Evolutionary conservation across 2,888 invertebrate species (phyloP).

Genomic region (Coremacera marginata): DNA sequence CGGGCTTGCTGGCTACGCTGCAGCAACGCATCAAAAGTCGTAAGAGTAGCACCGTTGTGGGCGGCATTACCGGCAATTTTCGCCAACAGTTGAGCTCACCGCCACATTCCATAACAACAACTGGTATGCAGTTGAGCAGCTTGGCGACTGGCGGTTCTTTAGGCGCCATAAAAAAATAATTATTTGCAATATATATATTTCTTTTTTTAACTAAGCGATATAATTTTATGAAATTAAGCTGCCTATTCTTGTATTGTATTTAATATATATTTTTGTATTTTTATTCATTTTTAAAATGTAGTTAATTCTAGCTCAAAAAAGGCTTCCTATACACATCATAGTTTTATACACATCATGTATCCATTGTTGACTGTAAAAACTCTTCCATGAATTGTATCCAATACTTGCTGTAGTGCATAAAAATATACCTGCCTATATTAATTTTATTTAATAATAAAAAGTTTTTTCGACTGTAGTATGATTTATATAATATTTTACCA

Average conservation of each 20-base stretch:
- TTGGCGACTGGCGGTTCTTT: conserved; percentile 32
- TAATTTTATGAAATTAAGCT: not conserved
- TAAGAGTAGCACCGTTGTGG: conserved; percentile 52
- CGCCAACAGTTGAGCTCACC: conserved; percentile 60
- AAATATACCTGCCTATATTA: not conserved
- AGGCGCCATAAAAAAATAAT: conserved; percentile 44
- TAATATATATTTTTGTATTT: conserved; percentile 18
- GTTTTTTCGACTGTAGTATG: not conserved
- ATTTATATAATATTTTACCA: conserved; percentile 23
- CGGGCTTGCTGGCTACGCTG: conserved; percentile 82
- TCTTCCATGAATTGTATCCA: conserved; percentile 35
- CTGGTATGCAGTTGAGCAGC: conserved; percentile 3
- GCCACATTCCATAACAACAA: conserved; percentile 38
- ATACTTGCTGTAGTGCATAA: not conserved
- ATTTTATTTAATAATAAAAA: not conserved
- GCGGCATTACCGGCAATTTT: conserved; percentile 52
- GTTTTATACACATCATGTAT: not conserved
- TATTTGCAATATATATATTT: not conserved
- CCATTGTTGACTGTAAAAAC: not conserved
- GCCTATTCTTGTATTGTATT: not conserved
- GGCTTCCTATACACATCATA: conserved; percentile 35
- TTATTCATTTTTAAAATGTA: conserved; percentile 29
- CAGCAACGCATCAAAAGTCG: conserved; percentile 85
- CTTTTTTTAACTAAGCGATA: too few species aligned
- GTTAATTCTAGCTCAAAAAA: conserved; percentile 37